phyloP scores from a whole-genome alignment of 2,797 vertebrate genomes.

The Strix occidentalis region DNA sequence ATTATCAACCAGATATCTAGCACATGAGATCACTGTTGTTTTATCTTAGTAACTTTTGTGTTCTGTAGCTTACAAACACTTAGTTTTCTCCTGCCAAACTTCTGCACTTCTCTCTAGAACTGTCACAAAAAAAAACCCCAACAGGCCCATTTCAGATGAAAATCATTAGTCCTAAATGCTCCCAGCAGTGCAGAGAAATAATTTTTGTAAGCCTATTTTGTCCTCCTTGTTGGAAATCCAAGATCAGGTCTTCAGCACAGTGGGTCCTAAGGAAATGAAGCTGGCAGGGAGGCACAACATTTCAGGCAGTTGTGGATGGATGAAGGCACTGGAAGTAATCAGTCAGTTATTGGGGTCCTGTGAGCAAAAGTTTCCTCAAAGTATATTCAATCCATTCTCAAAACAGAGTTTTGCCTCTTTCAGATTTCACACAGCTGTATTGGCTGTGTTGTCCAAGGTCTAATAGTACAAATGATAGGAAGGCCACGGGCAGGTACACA shows the following conservation, averaged over 20 bases:
- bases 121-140: background rate
- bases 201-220: background rate
- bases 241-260: background rate
- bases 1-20: background rate
- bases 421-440: background rate
- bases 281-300: background rate
- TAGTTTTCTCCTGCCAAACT: background rate
- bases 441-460: background rate
- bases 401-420: background rate
- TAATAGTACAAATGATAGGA: background rate
- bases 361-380: background rate
- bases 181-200: background rate
- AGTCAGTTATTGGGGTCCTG: background rate
- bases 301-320: background rate
- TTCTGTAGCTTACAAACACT: background rate
- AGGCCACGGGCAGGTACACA: background rate
- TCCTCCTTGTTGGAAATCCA: background rate
- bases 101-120: background rate
- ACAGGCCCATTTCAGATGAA: background rate
- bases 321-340: background rate
- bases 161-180: background rate
- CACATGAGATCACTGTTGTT: background rate
- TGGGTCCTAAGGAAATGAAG: background rate
- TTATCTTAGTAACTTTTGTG: background rate
- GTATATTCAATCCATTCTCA: background rate